Evolutionary conservation across 1,140 invertebrate genomes (phyloP).

Genomic region (Orussus abietinus): DNA sequence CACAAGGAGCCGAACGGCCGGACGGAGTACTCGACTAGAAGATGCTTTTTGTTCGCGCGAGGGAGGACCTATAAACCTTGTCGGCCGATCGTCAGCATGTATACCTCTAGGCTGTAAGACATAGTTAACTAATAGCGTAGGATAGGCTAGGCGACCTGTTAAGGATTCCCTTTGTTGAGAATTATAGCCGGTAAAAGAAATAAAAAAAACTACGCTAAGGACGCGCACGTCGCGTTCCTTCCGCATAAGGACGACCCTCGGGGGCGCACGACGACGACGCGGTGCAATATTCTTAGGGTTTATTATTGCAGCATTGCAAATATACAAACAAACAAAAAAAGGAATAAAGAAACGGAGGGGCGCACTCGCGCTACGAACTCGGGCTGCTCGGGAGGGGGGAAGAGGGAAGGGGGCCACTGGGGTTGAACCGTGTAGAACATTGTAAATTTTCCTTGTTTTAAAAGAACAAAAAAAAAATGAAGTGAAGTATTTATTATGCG

Average conservation of each 20-base stretch:
- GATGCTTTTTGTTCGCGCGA: neutral
- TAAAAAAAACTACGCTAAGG: too few relatives aligned
- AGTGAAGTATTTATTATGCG: slow-evolving; percentile 48
- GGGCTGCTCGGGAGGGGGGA: neutral
- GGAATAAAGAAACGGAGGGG: slow-evolving; percentile 9
- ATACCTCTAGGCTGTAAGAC: slow-evolving; percentile 51
- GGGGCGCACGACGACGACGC: slow-evolving; percentile 18
- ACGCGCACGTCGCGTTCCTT: slow-evolving; percentile 21
- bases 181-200: slow-evolving; percentile 28
- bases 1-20: slow-evolving; percentile 2
- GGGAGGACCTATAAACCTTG: slow-evolving; percentile 33
- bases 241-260: slow-evolving; percentile 14
- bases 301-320: slow-evolving; percentile 13
- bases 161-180: slow-evolving; percentile 52
- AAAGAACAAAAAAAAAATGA: slow-evolving; percentile 39
- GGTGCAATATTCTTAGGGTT: slow-evolving; percentile 41
- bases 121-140: slow-evolving; percentile 46
- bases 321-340: slow-evolving; percentile 1
- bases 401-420: slow-evolving; percentile 12
- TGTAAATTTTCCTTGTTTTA: slow-evolving; percentile 49
- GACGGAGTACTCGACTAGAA: slow-evolving; percentile 1
- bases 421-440: slow-evolving; percentile 27
- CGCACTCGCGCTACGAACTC: slow-evolving; percentile 6
- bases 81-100: slow-evolving; percentile 48
- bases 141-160: slow-evolving; percentile 43